A percentile compares a stretch with the other conserved stretches of the same genome.
Evolutionary conservation across 2,113 vertebrate species (phyloP).

Genomic region (Dissostichus mawsoni): DNA sequence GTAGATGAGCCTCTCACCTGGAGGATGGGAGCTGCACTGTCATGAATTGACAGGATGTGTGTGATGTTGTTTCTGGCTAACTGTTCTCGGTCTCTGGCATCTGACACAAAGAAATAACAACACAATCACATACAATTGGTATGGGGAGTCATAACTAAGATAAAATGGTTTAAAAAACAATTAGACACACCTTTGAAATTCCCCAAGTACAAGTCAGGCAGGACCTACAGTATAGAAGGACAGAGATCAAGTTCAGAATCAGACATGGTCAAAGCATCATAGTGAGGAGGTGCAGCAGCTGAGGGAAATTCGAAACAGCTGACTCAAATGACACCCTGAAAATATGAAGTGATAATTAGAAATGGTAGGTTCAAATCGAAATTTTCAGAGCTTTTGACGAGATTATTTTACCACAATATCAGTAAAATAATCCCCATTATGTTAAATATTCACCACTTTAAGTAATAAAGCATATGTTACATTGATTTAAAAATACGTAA

Average conservation of each 20-base stretch:
- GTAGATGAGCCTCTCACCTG: conserved; percentile 85
- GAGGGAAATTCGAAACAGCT: background rate
- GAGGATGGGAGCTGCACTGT: conserved; percentile 91
- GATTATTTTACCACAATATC: background rate
- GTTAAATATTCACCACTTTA: background rate
- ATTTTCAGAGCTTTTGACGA: background rate
- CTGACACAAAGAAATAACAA: conserved; percentile 69
- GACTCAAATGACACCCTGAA: conserved; percentile 8
- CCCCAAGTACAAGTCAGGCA: conserved; percentile 94
- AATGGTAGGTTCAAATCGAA: background rate
- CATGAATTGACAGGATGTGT: conserved; percentile 93
- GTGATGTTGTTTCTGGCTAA: conserved; percentile 94
- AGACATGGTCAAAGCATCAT: too few relatives aligned
- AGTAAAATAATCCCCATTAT: background rate
- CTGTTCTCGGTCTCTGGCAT: conserved; percentile 92
- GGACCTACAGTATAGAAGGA: conserved; percentile 82
- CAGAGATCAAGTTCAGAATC: background rate
- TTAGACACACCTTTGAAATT: conserved; percentile 92
- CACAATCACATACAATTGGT: background rate
- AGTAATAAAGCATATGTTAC: background rate
- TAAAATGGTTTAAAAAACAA: background rate
- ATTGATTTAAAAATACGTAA: too few relatives aligned
- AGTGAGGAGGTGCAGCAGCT: conserved; percentile 12
- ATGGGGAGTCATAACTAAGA: background rate
- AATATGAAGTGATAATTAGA: conserved; percentile 15